A percentile compares a stretch with the other conserved stretches of the same genome.
Evolutionary conservation across 1,140 invertebrate species (phyloP).

Genomic region (Halictus rubicundus): DNA sequence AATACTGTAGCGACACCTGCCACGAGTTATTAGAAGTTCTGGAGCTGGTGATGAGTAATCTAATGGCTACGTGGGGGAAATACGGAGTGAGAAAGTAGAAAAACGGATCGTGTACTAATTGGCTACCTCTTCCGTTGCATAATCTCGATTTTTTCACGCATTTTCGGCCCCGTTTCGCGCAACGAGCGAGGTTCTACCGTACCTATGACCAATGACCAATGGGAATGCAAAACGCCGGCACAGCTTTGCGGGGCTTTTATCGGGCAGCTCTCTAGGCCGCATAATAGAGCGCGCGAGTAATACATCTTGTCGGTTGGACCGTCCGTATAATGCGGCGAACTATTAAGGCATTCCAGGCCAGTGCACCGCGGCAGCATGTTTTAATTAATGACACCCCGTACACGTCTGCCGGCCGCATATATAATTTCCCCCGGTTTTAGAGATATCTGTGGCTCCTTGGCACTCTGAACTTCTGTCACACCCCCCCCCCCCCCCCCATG

Average conservation of each 20-base stretch:
- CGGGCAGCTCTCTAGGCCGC: neutral
- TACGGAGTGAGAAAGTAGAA: too few species aligned
- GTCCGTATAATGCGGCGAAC: constrained; percentile 53
- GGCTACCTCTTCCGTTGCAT: too few species aligned
- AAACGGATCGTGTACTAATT: too few species aligned
- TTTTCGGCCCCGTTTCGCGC: too few species aligned
- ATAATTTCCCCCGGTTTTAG: constrained; percentile 54
- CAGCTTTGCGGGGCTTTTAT: neutral
- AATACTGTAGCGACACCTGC: too few species aligned
- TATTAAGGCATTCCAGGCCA: constrained; percentile 58
- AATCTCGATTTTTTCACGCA: too few species aligned
- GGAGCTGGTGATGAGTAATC: too few species aligned
- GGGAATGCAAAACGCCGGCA: neutral
- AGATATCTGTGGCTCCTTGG: neutral
- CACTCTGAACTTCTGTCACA: neutral
- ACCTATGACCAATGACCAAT: too few species aligned
- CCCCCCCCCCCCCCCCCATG: neutral
- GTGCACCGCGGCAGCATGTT: constrained; percentile 35
- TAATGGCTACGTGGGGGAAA: too few species aligned
- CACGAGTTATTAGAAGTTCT: too few species aligned
- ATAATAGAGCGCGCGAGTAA: constrained; percentile 39
- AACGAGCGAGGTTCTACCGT: too few species aligned
- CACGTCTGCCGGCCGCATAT: constrained; percentile 44
- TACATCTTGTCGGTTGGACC: constrained; percentile 41
- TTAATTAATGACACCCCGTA: constrained; percentile 59